These are phyloP conservation scores for Virgularia gustaviana DNA, from an alignment of 92 coral and sea anemone species.

Conservation along the genomic window DNA sequence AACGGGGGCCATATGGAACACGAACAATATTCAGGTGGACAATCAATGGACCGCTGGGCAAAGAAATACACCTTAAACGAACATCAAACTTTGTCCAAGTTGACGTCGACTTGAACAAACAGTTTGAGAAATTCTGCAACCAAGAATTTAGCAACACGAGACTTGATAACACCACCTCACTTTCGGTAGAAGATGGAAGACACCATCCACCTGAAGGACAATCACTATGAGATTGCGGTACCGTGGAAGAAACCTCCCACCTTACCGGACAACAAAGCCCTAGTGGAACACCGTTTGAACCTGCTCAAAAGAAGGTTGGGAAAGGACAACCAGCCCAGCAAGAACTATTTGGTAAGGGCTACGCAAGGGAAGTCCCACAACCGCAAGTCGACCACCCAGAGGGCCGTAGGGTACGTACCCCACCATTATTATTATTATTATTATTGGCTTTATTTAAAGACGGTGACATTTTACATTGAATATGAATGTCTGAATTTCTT, in stretches of 20 bases:
- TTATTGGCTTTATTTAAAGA: too few relatives aligned
- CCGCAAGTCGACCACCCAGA: too few relatives aligned
- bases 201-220: neutral
- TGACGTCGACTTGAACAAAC: neutral
- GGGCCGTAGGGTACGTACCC: too few relatives aligned
- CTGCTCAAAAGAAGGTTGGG: neutral
- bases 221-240: neutral
- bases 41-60: neutral
- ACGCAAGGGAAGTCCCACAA: too few relatives aligned
- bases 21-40: neutral
- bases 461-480: too few relatives aligned
- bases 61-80: neutral
- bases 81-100: neutral
- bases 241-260: neutral
- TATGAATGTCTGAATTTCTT: too few relatives aligned
- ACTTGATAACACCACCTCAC: neutral
- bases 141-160: neutral
- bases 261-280: neutral
- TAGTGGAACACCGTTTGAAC: neutral
- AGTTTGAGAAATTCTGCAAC: neutral
- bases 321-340: neutral
- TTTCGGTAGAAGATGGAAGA: neutral
- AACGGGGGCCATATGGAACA: neutral
- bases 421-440: too few relatives aligned
- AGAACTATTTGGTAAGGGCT: too few relatives aligned